These are phyloP conservation scores for Magallana gigas DNA, from an alignment of 1,140 invertebrate species.

Conservation along the genomic window DNA sequence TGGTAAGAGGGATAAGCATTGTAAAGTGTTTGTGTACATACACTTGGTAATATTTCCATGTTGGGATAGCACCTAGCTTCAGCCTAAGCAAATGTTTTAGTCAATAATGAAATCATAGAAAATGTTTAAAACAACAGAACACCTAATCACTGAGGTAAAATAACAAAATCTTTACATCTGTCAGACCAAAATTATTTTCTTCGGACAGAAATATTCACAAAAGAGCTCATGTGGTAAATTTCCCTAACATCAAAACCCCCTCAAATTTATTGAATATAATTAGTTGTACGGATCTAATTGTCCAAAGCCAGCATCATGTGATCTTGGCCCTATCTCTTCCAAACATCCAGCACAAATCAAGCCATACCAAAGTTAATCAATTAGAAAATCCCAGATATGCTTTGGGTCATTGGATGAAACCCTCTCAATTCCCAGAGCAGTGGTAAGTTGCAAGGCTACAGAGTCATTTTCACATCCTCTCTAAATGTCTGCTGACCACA, in stretches of 20 bases:
- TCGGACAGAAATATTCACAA: not conserved
- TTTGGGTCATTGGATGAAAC: conserved; percentile 4
- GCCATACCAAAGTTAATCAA: not conserved
- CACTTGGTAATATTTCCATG: conserved; percentile 19
- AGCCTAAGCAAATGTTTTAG: conserved; percentile 3
- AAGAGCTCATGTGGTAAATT: not conserved
- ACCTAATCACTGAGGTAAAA: conserved; percentile 7
- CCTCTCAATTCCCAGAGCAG: not conserved
- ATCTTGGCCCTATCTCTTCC: not conserved
- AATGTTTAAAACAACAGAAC: not conserved
- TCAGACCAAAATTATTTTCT: not conserved
- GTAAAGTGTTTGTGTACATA: conserved; percentile 30
- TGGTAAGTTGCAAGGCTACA: conserved; percentile 17
- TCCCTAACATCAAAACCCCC: not conserved
- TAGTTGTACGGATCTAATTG: not conserved
- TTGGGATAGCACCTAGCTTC: conserved; percentile 21
- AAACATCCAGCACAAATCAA: not conserved
- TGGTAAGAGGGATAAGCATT: conserved; percentile 6
- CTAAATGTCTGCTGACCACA: conserved; percentile 5
- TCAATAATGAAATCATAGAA: conserved; percentile 15
- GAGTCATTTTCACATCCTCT: conserved; percentile 8
- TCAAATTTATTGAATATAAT: not conserved
- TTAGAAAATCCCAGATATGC: not conserved
- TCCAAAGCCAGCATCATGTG: not conserved
- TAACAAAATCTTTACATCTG: not conserved